phyloP scores from a whole-genome alignment of 2,797 vertebrate species.

The Chaunax sp. region DNA sequence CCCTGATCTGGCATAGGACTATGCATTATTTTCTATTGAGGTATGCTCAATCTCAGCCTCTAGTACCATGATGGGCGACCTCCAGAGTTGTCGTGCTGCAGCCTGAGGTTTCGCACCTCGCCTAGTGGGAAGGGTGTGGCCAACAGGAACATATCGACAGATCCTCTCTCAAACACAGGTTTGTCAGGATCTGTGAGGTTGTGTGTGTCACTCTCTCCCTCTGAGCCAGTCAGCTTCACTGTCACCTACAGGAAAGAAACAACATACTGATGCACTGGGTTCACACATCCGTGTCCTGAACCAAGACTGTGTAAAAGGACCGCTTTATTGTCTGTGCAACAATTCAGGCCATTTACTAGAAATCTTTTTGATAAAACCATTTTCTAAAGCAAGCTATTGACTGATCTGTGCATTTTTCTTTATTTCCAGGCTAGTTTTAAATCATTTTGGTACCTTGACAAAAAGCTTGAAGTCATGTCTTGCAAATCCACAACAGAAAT shows the following conservation, averaged over 20 bases:
- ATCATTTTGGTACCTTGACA: no score
- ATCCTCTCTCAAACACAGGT: constrained; percentile 83
- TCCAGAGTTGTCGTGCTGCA: constrained; percentile 88
- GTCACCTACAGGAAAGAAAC: constrained; percentile 74
- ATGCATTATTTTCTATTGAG: neutral
- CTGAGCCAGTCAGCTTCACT: constrained; percentile 80
- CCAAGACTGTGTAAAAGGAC: neutral
- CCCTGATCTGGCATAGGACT: neutral
- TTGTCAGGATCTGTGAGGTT: constrained; percentile 83
- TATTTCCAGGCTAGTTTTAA: no score
- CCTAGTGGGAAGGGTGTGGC: constrained; percentile 82
- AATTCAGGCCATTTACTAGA: neutral
- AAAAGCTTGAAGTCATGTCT: no score
- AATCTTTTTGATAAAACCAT: neutral
- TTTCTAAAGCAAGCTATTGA: neutral
- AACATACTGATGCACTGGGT: neutral
- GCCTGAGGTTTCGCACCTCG: constrained; percentile 79
- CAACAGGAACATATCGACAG: constrained; percentile 87
- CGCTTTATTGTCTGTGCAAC: neutral
- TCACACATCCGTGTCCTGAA: constrained; percentile 8
- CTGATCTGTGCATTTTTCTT: neutral
- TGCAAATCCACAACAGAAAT: no score
- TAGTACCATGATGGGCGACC: constrained; percentile 82
- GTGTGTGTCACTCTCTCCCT: constrained; percentile 81
- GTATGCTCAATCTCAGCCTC: neutral